Percentiles rank a stretch among this genome's conserved stretches.
phyloP scores from a whole-genome alignment of 2,797 vertebrate genomes.

The Psittacula derbiana region DNA sequence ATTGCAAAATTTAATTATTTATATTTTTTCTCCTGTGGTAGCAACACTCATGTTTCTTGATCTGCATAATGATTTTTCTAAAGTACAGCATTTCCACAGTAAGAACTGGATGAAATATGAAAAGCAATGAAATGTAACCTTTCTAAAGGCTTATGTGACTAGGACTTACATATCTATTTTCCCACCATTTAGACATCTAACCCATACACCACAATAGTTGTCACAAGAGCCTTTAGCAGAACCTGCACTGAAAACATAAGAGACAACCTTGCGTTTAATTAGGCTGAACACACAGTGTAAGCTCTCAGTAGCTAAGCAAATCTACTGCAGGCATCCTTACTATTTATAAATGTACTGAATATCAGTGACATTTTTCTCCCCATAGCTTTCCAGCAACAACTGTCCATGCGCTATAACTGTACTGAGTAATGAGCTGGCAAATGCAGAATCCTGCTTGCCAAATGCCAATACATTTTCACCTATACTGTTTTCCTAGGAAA shows the following conservation, averaged over 20 bases:
- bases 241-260: not conserved
- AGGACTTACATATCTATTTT: not conserved
- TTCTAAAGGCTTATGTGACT: slow-evolving; percentile 2
- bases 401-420: not conserved
- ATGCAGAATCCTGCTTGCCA: not conserved
- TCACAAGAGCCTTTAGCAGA: not conserved
- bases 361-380: not conserved
- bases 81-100: not conserved
- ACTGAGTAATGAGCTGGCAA: not conserved
- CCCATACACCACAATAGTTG: not conserved
- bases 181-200: not conserved
- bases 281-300: not conserved
- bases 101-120: not conserved
- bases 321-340: not conserved
- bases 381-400: not conserved
- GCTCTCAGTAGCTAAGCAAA: not conserved
- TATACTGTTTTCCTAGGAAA: not conserved
- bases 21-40: not conserved
- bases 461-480: not conserved
- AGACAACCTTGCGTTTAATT: not conserved
- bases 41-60: not conserved
- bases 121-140: slow-evolving; percentile 26
- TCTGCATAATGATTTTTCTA: slow-evolving; percentile 16
- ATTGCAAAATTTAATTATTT: slow-evolving; percentile 54
- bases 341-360: not conserved